Base-by-base conservation (phyloP, 2,113 vertebrate species). In the Hydrolagus affinis region DNA sequence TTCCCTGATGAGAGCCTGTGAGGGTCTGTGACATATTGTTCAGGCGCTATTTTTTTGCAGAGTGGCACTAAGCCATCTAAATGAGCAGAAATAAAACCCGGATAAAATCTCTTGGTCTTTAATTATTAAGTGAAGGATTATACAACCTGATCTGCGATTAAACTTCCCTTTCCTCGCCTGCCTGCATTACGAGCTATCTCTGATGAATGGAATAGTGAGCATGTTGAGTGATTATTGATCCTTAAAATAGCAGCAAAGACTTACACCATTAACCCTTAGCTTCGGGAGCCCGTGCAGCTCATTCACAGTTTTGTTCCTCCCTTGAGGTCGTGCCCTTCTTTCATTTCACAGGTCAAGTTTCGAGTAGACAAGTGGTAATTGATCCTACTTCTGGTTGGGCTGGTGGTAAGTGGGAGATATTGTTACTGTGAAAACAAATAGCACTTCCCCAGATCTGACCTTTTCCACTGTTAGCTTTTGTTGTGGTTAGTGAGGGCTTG, bases 361-460 rank as follows among this genome's bases (percentile, higher is more conserved):
- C 95, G 85, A 92, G 90, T 95, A 97, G 96, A 97, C 97, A 96
- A 96, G 95, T 96, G 94, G 95, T 97, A 97, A 99, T 97, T 97
- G 97, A 99, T 99, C 96, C 95, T 91, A 86, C 92, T 90, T 93
- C 95, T 95, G 94, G 94, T 94, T 95, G 93, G 94, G 93, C 93
- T 93, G 94, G 90, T 90, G 94, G 94, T 96, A 97, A 98, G 95
- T 97, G 96, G 94, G 88, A 91, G 90, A 95, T 98, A 95, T 91
- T 92, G 95, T 98, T 98, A 96, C 97, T 96, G 93, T 97, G 97
- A 98, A 98, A 98, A 98, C 96, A 98, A 98, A 98, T 97, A 95
- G 95, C 95, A 94, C 94, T 94, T 94, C 92, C 89, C 86, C 44
- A 90, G 92, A 86, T 88, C 92, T 94, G 94, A 94, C 93, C 92